Percentiles rank a stretch among this genome's conserved stretches.
Evolutionary conservation across 2,888 invertebrate genomes (phyloP).

Genomic region (Lithophane socia): DNA sequence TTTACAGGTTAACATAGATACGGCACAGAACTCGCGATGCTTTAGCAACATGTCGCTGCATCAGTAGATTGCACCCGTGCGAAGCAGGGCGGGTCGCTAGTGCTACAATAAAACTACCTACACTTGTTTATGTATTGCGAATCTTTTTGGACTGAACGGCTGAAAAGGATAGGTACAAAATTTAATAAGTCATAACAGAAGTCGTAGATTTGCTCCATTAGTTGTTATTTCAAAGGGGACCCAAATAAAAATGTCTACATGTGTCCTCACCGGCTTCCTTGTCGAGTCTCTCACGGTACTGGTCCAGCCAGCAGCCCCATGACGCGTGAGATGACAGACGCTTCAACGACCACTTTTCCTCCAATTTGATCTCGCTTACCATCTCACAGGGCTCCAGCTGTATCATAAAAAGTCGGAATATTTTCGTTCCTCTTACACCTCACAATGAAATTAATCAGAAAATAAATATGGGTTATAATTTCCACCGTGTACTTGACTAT

Average conservation of each 20-base stretch:
- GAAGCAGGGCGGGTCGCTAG: no score
- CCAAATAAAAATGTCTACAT: neutral
- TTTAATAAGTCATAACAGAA: neutral
- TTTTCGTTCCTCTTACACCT: neutral
- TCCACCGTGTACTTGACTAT: neutral
- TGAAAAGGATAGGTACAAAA: neutral
- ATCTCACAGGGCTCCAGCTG: conserved; percentile 85
- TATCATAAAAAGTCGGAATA: neutral
- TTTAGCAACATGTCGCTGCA: no score
- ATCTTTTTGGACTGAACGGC: neutral
- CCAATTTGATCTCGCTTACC: conserved; percentile 79
- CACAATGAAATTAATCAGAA: neutral
- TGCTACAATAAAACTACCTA: neutral
- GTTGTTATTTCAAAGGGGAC: neutral
- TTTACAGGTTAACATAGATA: neutral
- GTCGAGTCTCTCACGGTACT: conserved; percentile 85
- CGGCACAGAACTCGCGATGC: neutral
- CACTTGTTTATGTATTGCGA: neutral
- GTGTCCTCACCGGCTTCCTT: conserved; percentile 82
- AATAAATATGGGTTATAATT: neutral
- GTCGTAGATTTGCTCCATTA: neutral
- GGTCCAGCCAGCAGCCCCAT: conserved; percentile 88
- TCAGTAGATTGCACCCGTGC: neutral
- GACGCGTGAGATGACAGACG: conserved; percentile 84
- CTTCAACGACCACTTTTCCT: conserved; percentile 89